These are phyloP conservation scores for Beroe ovata DNA, from an alignment of 37 sponge, comb jelly and placozoan genomes.

Conservation along the genomic window DNA sequence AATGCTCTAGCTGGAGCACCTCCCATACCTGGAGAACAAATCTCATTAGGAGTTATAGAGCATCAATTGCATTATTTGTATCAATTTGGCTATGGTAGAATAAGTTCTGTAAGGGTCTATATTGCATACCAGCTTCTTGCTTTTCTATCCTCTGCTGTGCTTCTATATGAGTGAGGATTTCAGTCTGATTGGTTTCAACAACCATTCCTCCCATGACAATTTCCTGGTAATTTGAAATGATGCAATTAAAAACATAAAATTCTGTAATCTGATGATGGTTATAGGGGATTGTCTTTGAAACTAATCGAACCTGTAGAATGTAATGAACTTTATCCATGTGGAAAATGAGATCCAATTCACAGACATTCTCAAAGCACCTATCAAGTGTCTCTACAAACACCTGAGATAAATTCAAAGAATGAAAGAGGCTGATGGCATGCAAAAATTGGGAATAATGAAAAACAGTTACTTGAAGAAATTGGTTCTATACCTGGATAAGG, in stretches of 20 bases:
- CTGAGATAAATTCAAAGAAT: too few species aligned
- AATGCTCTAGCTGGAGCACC: constrained; percentile 86
- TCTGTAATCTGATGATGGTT: too few species aligned
- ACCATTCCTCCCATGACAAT: constrained; percentile 99
- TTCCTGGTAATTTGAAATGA: too few species aligned
- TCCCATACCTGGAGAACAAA: constrained; percentile 33
- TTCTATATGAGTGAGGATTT: constrained; percentile 86
- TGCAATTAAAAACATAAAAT: too few species aligned
- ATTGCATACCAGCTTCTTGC: constrained; percentile 72
- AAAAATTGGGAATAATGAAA: too few species aligned
- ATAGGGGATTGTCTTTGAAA: too few species aligned
- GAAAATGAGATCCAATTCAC: constrained; percentile 98
- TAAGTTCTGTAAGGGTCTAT: too few species aligned
- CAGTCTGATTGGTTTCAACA: constrained; percentile 93
- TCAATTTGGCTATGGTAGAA: too few species aligned
- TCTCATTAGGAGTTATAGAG: too few species aligned
- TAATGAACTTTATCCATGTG: constrained; percentile 97
- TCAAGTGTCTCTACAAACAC: constrained; percentile 99
- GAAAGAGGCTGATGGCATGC: too few species aligned
- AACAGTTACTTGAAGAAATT: too few species aligned
- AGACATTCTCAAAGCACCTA: constrained; percentile 99
- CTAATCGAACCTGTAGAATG: constrained; percentile 67
- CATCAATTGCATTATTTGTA: too few species aligned
- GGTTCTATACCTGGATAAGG: constrained; percentile 93
- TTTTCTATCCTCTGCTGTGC: constrained; percentile 94